Base-by-base conservation (phyloP, 2,113 vertebrate species). In the Hypomesus transpacificus region DNA sequence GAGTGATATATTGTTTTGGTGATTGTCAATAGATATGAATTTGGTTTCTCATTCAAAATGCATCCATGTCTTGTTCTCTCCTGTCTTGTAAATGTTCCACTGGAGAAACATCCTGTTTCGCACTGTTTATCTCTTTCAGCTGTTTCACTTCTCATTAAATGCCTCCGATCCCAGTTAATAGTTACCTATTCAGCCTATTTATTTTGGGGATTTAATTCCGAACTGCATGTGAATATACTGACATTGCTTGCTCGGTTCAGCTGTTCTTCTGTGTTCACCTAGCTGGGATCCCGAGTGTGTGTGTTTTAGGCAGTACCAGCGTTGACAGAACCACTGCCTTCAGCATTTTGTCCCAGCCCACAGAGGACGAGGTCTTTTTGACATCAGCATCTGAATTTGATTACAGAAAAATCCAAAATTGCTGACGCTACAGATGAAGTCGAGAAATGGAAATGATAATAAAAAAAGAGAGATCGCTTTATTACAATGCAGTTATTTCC, bases 21-120 rank as follows among this genome's bases (percentile, higher is more conserved):
- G 21, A 65, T 58, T 75, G 78, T 84, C 82, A 71, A 60, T 79
- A 75, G 56, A 85, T 77, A 69, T 71, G 63, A 80, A 74, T 59
- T 71, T 59, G 26, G 71, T 80, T 50, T 65, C 11, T 34, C 31
- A 20, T n/a, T 34, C 28, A 34, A 63, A 71, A 28, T 73, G 66
- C 1, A 52, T 69, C 18, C 34, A 22, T 17, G n/a, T 70, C 56
- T 59, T 60, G 70, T 53, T 16, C 53, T 72, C 21, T 22, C 26
- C 17, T 7, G 26, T 31, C 14, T 28, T 59, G 13, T n/a, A 54
- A 18, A 58, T 58, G 14, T 4, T 28, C 4, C 17, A 34, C 4
- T 62, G 16, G 16, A 31, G 26, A 18, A 14, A 60, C n/a, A 24
- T 22, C 21, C 58, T 14, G 20, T n/a, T 20, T 57, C 17, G 17